Base-by-base conservation (phyloP, 2,888 invertebrate species). In the Drosophila barbarae region DNA sequence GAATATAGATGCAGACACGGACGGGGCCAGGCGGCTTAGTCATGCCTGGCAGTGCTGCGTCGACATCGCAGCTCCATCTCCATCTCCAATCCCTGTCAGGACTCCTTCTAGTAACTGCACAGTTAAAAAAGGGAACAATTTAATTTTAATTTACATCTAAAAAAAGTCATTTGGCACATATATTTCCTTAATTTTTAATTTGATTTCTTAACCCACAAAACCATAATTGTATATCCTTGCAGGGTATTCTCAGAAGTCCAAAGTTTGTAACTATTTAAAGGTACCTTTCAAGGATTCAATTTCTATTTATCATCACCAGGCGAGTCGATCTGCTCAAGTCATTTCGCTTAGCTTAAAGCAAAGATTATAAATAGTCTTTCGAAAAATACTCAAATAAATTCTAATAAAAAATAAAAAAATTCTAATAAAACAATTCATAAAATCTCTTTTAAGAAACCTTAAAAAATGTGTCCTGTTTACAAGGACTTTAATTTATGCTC, bases 31-130 rank as follows among this genome's bases (percentile, higher is more conserved):
- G 38, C 50, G 34, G 70, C 70, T 69, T 69, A 69, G 69, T 68
- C 68, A 68, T 68, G 68, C 60, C 69, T 69, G 68, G 69, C 60
- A 69, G 68, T 69, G 68, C 69, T 68, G 68, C 68, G 66, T 67
- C 66, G 68, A 67, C 66, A 67, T 57, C 68, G 41, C 42, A 66
- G 69, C 67, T 42, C 26, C 49, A 15, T 32, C 13, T 15, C 26
- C 51, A 8, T 26, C 13, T 15, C 26, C 51, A 8, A 18, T 32
- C 35, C 35, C 53, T 38, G 53, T 36, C 54, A 30, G 15, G 55
- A 36, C 55, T 21, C 34, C 55, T 34, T 10, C 51, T 50, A 21
- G 5, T 56, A 28, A 36, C 30, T 18, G 12, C 46, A 46, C 30
- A 21, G 18, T 13, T 12, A 8, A 13, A 34, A 32, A 32, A 3